Evolutionary conservation across 1,140 invertebrate species (phyloP), one percentile per base, ranked within the genome.

Genomic region (Atta colombica): DNA sequence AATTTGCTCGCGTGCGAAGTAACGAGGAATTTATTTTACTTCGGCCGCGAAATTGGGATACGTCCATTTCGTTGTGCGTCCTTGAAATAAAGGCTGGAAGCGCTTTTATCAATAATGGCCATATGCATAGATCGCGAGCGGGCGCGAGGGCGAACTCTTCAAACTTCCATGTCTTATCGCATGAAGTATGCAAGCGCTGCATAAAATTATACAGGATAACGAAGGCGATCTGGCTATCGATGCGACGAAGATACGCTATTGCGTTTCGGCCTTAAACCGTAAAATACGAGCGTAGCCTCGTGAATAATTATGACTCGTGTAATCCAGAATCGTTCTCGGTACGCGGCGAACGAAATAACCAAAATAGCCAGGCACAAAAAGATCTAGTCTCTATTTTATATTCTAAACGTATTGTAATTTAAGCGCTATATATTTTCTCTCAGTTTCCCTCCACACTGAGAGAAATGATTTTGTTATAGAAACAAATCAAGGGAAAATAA

Each of bases 71-170:
- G 55, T 84, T 31, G 45, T 39, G 39, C 39, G 80, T 63, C 80
- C 55, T 84, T 84, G 80, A 71, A 60, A 82, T 49, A 49, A 84
- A 74, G 39, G 7, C 68, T 74, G 39, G 66, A 58, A 71, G 8
- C 53, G 69, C 69, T 84, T 84, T 84, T 84, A 75, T 84, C 80
- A 75, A 84, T 84, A 84, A 84, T 63, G 69, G 60, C 69, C 69
- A 69, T 74, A 35, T 74, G 55, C 80, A 74, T 51, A 45, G 69
- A 84, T 84, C 53, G 80, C 25, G 66, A 12, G 71, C 28, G 18
- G 28, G 16, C 31, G 39, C 66, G 21, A 21, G 18, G 65, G n/a
- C 31, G 35, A 58, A 35, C 68, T 82, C 69, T 75, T 74, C 55
- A 18, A 61, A 51, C 80, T 84, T 61, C 80, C 58, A 84, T 84